phyloP scores from a whole-genome alignment of 2,888 invertebrate genomes.

The Lypha dubia region DNA sequence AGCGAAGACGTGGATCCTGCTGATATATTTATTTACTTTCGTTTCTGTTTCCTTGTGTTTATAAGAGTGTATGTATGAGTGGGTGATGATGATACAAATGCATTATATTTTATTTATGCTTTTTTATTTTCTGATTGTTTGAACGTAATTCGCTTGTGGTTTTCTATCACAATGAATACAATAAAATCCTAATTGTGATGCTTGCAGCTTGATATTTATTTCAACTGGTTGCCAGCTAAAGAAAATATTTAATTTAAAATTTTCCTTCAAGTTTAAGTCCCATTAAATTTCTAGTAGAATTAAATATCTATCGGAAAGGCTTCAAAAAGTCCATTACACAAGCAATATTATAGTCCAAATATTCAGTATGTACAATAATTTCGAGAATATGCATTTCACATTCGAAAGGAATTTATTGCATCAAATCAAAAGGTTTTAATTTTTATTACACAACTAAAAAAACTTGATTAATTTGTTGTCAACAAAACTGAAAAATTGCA shows the following conservation, averaged over 20 bases:
- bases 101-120: constrained; percentile 37
- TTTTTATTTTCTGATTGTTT: constrained; percentile 61
- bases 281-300: too few species aligned
- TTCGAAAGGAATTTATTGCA: too few species aligned
- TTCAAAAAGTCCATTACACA: too few species aligned
- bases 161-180: constrained; percentile 15
- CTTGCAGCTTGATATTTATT: background rate
- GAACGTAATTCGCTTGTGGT: constrained; percentile 56
- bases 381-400: too few species aligned
- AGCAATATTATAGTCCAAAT: too few species aligned
- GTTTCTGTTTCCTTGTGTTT: background rate
- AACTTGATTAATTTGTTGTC: too few species aligned
- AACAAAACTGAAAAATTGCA: too few species aligned
- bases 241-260: background rate
- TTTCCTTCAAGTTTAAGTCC: too few species aligned
- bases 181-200: background rate
- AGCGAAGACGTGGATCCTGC: background rate
- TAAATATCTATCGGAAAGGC: too few species aligned
- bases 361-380: too few species aligned
- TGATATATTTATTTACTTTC: constrained; percentile 57
- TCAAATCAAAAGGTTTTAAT: too few species aligned
- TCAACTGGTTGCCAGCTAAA: background rate
- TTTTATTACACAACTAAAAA: too few species aligned
- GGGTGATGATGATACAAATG: constrained; percentile 35
- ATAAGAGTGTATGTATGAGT: constrained; percentile 21